Evolutionary conservation across 2,888 invertebrate species (phyloP).

Genomic region (Leucophenga maculata): DNA sequence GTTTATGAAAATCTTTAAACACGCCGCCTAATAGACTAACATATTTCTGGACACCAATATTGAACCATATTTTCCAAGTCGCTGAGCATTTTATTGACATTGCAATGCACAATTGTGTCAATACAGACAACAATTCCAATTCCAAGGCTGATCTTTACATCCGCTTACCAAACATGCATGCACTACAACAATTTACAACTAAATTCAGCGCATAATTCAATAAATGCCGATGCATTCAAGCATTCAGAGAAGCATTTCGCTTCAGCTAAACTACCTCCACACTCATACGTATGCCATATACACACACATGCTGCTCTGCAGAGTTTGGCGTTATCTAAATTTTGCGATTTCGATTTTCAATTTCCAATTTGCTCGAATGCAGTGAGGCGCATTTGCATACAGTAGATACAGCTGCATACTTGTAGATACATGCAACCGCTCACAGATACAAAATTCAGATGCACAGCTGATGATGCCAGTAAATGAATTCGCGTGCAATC

Average conservation of each 20-base stretch:
- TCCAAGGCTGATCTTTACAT: too few relatives aligned
- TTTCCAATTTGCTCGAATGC: constrained; percentile 13
- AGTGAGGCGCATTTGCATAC: neutral
- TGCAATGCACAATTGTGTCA: too few relatives aligned
- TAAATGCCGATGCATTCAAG: constrained; percentile 7
- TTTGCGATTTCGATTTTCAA: constrained; percentile 25
- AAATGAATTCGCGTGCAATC: constrained; percentile 9
- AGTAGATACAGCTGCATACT: too few relatives aligned
- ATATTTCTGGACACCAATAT: too few relatives aligned
- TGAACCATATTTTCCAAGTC: too few relatives aligned
- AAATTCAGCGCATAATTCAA: constrained; percentile 24
- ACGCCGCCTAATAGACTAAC: too few relatives aligned
- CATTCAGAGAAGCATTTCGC: neutral
- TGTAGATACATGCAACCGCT: too few relatives aligned
- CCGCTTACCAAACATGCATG: neutral
- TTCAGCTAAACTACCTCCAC: neutral
- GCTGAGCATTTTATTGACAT: too few relatives aligned
- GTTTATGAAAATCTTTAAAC: too few relatives aligned
- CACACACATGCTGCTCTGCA: neutral
- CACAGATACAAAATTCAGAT: too few relatives aligned
- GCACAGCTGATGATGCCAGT: too few relatives aligned
- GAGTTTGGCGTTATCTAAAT: constrained; percentile 21
- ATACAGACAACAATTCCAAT: too few relatives aligned
- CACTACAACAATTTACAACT: constrained; percentile 22
- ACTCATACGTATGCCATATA: neutral